Evolutionary conservation across 2,797 vertebrate species (phyloP), one percentile per base, ranked within the genome.

Genomic region (Spondyliosoma cantharus): DNA sequence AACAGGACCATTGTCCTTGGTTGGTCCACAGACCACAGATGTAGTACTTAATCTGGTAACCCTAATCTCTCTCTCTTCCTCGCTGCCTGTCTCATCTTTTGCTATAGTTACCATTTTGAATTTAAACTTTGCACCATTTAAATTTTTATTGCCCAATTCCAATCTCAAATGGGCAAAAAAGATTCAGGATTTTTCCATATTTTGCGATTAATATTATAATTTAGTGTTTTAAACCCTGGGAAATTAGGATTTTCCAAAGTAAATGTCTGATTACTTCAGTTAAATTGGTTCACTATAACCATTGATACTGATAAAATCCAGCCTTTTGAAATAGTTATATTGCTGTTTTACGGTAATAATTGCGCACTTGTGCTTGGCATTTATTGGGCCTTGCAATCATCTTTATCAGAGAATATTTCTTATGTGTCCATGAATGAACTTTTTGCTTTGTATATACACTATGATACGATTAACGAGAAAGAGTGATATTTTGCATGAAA

Each of bases 1-100:
- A 84, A 78, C 80, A 62, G 65, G 32, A 91, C 78, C 73, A 45
- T 83, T 76, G 84, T 91, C 90, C 82, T 87, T 76, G 78, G 75
- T 82, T 80, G 79, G 86, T 87, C 82, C 73, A 84, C 71, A 87
- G 80, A 89, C 81, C 82, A 90, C 89, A 88, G 80, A 90, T 90
- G 83, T 87, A 72, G 78, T 79, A 79, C 81, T 89, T 92, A 90
- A 91, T 92, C 90, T 91, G 87, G 82, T 86, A 87, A 86, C 73
- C 78, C 53, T 92, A 87, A 93, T 92, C 86, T 88, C 84, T 74
- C 63, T 46, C 53, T 85, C 71, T 64, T 84, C 58, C 69, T 81
- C n/a, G 20, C 56, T 70, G 32, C 24, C 54, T 24, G 16, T 84
- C 56, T 82, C 73, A 45, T 84, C 59, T 50, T 54, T 74, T 52